A percentile compares a stretch with the other conserved stretches of the same genome.
These are phyloP conservation scores for Lepidiolamprologus cunningtoni DNA, from an alignment of 2,113 vertebrate species.

Conservation along the genomic window DNA sequence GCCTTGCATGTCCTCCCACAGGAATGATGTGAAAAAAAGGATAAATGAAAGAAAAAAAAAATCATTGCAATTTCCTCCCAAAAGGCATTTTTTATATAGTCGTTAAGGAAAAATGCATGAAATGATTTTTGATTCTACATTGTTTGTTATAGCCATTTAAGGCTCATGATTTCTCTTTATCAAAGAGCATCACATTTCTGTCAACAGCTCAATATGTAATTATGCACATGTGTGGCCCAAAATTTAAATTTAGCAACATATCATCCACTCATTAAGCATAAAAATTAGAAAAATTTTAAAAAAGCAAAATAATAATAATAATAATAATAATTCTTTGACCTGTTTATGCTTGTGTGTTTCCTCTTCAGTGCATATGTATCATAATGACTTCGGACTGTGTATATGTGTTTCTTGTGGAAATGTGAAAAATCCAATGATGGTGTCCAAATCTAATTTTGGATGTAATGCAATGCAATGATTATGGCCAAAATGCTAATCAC, in stretches of 20 bases:
- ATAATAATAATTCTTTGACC: neutral
- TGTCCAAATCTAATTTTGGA: neutral
- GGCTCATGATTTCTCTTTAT: neutral
- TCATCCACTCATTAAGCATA: neutral
- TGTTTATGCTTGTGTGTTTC: neutral
- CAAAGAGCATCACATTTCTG: neutral
- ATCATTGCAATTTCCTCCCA: conserved; percentile 10
- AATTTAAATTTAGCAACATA: neutral
- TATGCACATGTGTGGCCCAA: neutral
- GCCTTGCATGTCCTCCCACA: conserved; percentile 28
- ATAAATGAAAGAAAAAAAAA: conserved; percentile 22
- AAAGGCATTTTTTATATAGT: neutral
- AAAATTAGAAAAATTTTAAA: neutral
- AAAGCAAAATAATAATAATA: neutral
- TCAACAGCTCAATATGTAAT: neutral
- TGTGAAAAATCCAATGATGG: neutral
- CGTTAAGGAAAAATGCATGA: neutral
- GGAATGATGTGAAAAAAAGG: conserved; percentile 24
- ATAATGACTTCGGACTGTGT: neutral
- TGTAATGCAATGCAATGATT: neutral
- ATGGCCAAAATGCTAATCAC: neutral
- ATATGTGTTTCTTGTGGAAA: neutral
- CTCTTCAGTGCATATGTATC: neutral
- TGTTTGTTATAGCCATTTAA: conserved; percentile 7
- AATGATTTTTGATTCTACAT: neutral